Percentiles rank a stretch among this genome's conserved stretches.
These are phyloP conservation scores for Heliornis fulica DNA, from an alignment of 2,113 vertebrate species.

Conservation along the genomic window DNA sequence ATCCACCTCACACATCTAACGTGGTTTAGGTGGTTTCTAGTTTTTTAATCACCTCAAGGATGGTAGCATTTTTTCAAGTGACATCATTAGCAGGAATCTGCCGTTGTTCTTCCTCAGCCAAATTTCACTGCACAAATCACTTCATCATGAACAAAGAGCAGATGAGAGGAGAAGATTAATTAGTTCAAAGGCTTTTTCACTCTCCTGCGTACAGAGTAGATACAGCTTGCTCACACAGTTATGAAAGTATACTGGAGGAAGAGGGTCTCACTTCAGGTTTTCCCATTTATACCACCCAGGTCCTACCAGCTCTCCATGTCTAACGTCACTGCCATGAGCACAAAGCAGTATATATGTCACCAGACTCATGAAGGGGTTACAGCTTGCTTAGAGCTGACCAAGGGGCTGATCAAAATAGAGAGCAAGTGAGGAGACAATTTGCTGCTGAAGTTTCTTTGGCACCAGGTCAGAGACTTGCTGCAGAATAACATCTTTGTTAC, in stretches of 20 bases:
- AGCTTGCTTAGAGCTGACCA: neutral
- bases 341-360: neutral
- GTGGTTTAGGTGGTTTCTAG: neutral
- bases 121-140: neutral
- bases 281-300: neutral
- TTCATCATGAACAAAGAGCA: neutral
- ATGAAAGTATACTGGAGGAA: neutral
- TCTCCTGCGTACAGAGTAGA: neutral
- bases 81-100: neutral
- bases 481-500: neutral
- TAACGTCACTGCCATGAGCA: neutral
- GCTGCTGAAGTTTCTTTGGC: neutral
- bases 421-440: neutral
- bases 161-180: conserved; percentile 16
- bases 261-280: neutral
- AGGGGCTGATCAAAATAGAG: neutral
- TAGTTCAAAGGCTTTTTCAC: neutral
- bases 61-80: neutral
- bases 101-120: neutral
- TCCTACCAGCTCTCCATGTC: neutral
- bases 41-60: neutral
- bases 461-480: neutral
- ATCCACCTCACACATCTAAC: neutral
- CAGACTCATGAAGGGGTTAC: neutral
- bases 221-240: neutral